Conservation (phyloP, 2,797 vertebrate genomes). For the Acanthurus tractus region DNA sequence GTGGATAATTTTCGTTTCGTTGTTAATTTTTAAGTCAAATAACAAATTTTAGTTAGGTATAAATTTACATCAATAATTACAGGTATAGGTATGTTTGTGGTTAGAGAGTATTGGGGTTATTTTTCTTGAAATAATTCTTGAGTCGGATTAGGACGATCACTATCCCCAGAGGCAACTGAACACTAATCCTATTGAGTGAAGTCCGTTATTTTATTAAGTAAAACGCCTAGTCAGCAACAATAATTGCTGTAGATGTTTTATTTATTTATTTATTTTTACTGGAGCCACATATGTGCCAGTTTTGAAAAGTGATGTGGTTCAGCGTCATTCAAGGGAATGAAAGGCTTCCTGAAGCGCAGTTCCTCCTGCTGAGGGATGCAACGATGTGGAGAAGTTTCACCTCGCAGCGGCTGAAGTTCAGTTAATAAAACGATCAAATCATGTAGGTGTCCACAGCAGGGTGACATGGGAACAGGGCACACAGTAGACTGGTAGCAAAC, state of each 20-base stretch:
- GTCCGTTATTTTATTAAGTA: neutral
- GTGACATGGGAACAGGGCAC: neutral
- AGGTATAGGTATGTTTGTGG: no score
- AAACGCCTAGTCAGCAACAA: neutral
- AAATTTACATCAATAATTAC: no score
- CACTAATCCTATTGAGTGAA: neutral
- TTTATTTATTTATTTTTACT: no score
- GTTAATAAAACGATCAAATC: neutral
- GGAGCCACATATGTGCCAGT: no score
- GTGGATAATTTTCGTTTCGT: no score
- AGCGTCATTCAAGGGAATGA: neutral
- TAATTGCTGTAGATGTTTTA: neutral
- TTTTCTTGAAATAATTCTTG: neutral
- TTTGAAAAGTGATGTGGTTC: neutral
- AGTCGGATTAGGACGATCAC: neutral
- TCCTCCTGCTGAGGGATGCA: neutral
- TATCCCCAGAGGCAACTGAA: neutral
- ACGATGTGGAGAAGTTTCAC: neutral
- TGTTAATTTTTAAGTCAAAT: no score
- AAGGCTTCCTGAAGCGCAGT: neutral
- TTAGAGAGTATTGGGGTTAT: no score
- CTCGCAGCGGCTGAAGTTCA: neutral
- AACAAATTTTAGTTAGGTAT: no score
- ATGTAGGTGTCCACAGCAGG: no score
- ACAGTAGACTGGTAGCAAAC: neutral